These are phyloP conservation scores for Ichneumon xanthorius DNA, from an alignment of 2,888 invertebrate genomes.

Conservation along the genomic window DNA sequence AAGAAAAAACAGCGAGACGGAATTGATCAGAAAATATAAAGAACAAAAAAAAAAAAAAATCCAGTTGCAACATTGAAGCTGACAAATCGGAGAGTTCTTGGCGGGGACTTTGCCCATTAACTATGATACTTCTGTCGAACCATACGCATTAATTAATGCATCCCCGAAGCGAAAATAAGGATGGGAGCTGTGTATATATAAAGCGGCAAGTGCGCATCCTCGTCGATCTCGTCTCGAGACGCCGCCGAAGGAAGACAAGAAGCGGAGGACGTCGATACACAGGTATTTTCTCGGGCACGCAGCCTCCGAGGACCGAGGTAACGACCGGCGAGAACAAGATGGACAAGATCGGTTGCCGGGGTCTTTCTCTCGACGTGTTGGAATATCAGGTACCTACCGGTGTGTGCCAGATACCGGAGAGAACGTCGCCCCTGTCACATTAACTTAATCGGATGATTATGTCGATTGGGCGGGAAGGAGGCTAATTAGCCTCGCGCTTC, in stretches of 20 bases:
- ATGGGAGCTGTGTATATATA: constrained; percentile 35
- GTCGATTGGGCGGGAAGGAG: constrained; percentile 52
- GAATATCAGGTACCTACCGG: constrained; percentile 33
- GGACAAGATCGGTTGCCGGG: constrained; percentile 82
- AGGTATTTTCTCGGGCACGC: constrained; percentile 22
- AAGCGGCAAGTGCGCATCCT: constrained; percentile 46
- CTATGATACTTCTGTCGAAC: neutral
- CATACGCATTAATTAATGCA: constrained; percentile 10
- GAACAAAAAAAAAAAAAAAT: constrained; percentile 15
- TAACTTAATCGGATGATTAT: constrained; percentile 78
- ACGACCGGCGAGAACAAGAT: constrained; percentile 75
- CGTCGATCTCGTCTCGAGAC: constrained; percentile 26
- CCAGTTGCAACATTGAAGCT: neutral
- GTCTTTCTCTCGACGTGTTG: constrained; percentile 78
- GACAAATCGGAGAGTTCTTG: neutral
- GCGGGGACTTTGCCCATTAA: neutral
- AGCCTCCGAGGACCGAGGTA: constrained; percentile 16
- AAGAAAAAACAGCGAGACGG: constrained; percentile 40
- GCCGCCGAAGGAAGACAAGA: constrained; percentile 18
- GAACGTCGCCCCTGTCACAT: constrained; percentile 78
- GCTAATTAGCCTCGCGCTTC: constrained; percentile 61
- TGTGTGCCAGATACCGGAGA: constrained; percentile 47
- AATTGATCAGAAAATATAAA: constrained; percentile 52
- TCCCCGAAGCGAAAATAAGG: constrained; percentile 41
- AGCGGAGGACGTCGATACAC: constrained; percentile 33